Evolutionary conservation across 2,797 vertebrate species (phyloP).

Genomic region (Crenichthys baileyi): DNA sequence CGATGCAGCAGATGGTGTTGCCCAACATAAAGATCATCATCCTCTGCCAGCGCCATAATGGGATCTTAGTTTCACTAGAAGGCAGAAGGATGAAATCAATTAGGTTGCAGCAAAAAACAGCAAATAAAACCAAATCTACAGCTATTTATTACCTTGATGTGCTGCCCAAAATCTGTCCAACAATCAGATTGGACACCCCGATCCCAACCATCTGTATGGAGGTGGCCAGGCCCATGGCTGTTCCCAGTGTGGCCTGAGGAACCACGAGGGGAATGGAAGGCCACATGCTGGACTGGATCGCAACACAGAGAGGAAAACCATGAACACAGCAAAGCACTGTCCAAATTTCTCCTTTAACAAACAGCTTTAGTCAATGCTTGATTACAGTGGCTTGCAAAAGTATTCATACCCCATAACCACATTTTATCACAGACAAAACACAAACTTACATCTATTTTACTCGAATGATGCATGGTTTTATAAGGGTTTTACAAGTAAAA

Average conservation of each 20-base stretch:
- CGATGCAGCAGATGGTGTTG: constrained; percentile 82
- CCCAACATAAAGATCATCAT: constrained; percentile 89
- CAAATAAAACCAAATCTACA: background rate
- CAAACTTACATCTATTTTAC: background rate
- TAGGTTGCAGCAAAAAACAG: background rate
- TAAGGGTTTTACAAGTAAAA: background rate
- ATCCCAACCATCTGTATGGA: constrained; percentile 87
- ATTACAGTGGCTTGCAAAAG: too few relatives aligned
- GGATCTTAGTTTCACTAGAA: constrained; percentile 83
- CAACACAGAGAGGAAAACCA: constrained; percentile 4
- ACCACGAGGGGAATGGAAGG: constrained; percentile 86
- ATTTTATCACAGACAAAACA: background rate
- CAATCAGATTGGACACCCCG: constrained; percentile 84
- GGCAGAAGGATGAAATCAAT: background rate
- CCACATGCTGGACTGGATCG: constrained; percentile 85
- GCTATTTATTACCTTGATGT: constrained; percentile 75
- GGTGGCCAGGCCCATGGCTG: constrained; percentile 85
- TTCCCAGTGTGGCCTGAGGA: constrained; percentile 84
- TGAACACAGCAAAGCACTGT: background rate
- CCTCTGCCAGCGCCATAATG: constrained; percentile 84
- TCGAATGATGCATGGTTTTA: background rate
- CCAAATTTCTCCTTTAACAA: background rate
- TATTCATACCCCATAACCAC: background rate
- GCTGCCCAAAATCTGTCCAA: constrained; percentile 84
- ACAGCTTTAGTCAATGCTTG: background rate